A percentile compares a stretch with the other conserved stretches of the same genome.
phyloP scores from a whole-genome alignment of 2,113 vertebrate species.

The Girardinichthys multiradiatus region DNA sequence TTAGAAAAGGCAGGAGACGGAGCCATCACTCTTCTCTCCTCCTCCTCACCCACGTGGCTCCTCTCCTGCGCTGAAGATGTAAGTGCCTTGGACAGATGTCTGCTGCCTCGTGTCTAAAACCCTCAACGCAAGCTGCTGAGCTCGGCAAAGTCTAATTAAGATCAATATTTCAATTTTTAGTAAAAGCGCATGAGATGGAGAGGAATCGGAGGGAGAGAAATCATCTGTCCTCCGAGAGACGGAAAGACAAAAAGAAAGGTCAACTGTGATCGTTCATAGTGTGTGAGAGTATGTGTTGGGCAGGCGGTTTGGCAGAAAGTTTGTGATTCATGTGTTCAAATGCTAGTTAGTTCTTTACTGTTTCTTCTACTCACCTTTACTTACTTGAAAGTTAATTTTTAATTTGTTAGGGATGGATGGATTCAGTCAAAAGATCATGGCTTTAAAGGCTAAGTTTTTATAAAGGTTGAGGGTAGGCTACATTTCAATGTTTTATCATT shows the following conservation, averaged over 20 bases:
- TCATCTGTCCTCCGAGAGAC: slow-evolving; percentile 66
- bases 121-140: slow-evolving; percentile 81
- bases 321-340: slow-evolving; percentile 8
- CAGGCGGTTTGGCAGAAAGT: slow-evolving; percentile 2
- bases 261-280: slow-evolving; percentile 77
- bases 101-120: slow-evolving; percentile 79
- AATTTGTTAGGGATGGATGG: background rate
- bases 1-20: slow-evolving; percentile 72
- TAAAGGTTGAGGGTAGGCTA: background rate
- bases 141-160: slow-evolving; percentile 86
- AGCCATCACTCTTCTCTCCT: slow-evolving; percentile 76
- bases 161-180: slow-evolving; percentile 87
- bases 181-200: slow-evolving; percentile 74
- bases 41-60: slow-evolving; percentile 53
- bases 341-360: background rate
- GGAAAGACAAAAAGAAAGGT: slow-evolving; percentile 75
- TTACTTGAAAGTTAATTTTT: background rate
- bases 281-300: slow-evolving; percentile 28
- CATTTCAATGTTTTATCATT: background rate
- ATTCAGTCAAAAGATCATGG: background rate
- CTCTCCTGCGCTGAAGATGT: slow-evolving; percentile 68
- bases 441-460: background rate
- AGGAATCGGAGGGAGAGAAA: slow-evolving; percentile 66
- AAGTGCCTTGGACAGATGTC: slow-evolving; percentile 81
- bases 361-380: slow-evolving; percentile 4